Base-by-base conservation (phyloP, 2,888 invertebrate species). In the Orchesella flavescens region DNA sequence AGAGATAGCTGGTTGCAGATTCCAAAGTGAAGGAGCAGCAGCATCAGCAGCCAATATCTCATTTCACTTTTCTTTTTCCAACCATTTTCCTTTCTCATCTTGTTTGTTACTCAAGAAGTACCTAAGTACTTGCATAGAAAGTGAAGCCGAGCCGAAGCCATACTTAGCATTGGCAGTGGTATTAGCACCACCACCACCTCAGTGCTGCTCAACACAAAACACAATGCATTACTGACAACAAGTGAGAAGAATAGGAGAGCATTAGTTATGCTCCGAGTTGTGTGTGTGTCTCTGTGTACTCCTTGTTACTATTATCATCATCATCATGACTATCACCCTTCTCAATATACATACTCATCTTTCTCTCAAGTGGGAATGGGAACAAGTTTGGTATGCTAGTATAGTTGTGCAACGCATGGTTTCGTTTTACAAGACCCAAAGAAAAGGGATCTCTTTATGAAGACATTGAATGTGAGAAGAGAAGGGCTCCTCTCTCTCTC, bases 381-480 rank as follows among this genome's bases (percentile, higher is more conserved):
- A 49, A 12, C 12, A 7, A n/a, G 49, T 15, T 44, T 12, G 12
- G 44, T 44, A 44, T 44, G 44, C 15, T 9, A 61, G 23, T 21
- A 61, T 9, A 61, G 21, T 21, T 61, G 7, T 12, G 7, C 15
- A 61, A n/a, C 17, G n/a, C 55, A 5, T 55, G n/a, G 17, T n/a
- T 12, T 12, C n/a, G 55, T 55, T 55, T n/a, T 55, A n/a, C 17
- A 12, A 55, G 17, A 23, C 4, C 61, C 2, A 43, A 43, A 65
- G 65, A 65, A 68, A 77, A 69, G 49, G 66, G 5, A 76, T 65
- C 69, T 65, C 69, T 77, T 77, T 71, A 69, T 69, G 77, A 69
- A 43, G 68, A 69, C 44, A 76, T 15, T 12, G 19, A 46, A 55
- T 15, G 43, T 43, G 46, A 75, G 21, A 34, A 69, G 77, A 69